phyloP scores from a whole-genome alignment of 2,797 vertebrate genomes.

The Neosilurus hyrtlii region DNA sequence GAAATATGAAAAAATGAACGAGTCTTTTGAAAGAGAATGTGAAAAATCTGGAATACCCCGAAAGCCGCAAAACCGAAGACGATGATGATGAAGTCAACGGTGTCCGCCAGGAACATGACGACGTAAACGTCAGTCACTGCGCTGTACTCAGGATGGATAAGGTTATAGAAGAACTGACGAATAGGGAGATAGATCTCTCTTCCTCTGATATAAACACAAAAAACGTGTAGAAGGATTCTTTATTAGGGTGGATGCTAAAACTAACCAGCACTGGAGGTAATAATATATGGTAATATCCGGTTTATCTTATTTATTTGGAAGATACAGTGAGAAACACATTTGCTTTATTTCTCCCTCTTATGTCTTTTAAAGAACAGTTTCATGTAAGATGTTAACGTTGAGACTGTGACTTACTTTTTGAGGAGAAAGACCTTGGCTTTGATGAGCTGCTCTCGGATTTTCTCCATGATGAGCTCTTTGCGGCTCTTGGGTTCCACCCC shows the following conservation, averaged over 20 bases:
- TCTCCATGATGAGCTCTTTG: constrained; percentile 88
- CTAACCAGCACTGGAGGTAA: not conserved
- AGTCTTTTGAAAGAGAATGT: not conserved
- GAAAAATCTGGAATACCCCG: constrained; percentile 76
- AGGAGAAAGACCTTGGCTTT: constrained; percentile 85
- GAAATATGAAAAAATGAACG: not conserved
- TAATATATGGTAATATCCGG: not conserved
- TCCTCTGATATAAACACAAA: constrained; percentile 68
- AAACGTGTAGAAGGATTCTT: not conserved
- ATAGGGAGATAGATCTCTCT: constrained; percentile 91
- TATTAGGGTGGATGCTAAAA: not conserved
- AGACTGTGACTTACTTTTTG: constrained; percentile 77
- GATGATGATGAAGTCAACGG: constrained; percentile 96
- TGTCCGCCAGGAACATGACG: constrained; percentile 97
- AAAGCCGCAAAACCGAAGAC: constrained; percentile 98
- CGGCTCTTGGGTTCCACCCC: constrained; percentile 84
- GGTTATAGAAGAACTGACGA: constrained; percentile 92
- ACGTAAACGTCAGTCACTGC: constrained; percentile 98
- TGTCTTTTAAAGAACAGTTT: not conserved
- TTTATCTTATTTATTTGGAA: not conserved
- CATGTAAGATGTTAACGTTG: not conserved
- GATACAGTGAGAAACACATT: not conserved
- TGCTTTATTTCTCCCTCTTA: not conserved
- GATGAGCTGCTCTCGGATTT: constrained; percentile 87
- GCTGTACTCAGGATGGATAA: constrained; percentile 97